Evolutionary conservation across 1,140 invertebrate genomes (phyloP).

Genomic region (Formica exsecta): DNA sequence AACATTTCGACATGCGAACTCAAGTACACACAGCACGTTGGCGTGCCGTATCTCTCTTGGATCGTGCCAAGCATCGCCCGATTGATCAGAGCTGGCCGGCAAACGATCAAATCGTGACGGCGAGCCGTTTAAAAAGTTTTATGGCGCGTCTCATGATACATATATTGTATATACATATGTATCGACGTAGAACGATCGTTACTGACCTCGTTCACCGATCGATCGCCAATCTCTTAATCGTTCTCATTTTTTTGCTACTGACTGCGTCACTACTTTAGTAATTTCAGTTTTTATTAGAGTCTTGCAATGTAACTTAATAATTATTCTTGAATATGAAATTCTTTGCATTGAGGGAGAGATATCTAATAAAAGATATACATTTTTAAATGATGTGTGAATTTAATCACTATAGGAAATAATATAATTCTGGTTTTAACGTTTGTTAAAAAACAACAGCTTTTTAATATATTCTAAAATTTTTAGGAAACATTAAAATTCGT

Average conservation of each 20-base stretch:
- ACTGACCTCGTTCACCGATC: slow-evolving; percentile 14
- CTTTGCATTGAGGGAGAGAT: background rate
- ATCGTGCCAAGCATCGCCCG: slow-evolving; percentile 42
- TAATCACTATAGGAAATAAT: too few species aligned
- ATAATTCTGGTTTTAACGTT: background rate
- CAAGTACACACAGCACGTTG: slow-evolving; percentile 10
- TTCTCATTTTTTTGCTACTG: background rate
- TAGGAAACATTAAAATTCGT: too few species aligned
- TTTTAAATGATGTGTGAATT: background rate
- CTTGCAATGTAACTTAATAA: background rate
- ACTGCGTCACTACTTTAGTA: background rate
- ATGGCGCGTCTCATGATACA: slow-evolving; percentile 53
- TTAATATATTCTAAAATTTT: background rate
- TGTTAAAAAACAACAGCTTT: background rate
- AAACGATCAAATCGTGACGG: slow-evolving; percentile 67
- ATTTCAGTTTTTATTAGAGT: background rate
- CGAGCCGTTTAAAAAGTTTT: slow-evolving; percentile 62
- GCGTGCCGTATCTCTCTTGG: slow-evolving; percentile 65
- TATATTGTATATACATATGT: background rate
- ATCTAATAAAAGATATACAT: background rate
- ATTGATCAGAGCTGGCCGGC: slow-evolving; percentile 52
- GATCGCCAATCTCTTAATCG: slow-evolving; percentile 7
- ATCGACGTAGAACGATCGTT: background rate
- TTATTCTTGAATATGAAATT: background rate
- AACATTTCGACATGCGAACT: slow-evolving; percentile 42